These are phyloP conservation scores for cat (Felis catus) DNA, from an alignment of 2,113 vertebrate genomes.

Conservation along the genomic window DNA sequence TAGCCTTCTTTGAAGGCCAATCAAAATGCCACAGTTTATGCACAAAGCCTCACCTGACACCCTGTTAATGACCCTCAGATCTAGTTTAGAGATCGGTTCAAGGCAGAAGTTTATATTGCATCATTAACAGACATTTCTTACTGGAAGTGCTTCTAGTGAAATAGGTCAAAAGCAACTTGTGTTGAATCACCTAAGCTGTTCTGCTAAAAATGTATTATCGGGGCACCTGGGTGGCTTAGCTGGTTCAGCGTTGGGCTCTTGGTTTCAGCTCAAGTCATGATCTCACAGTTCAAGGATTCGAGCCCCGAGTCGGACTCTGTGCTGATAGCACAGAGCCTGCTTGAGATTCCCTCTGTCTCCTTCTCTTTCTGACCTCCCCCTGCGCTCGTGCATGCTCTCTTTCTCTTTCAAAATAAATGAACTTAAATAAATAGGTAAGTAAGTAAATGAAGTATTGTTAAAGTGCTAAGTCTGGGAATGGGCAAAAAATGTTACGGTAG, in stretches of 20 bases:
- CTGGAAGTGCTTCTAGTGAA: not conserved
- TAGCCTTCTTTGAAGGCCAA: not conserved
- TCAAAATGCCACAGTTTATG: not conserved
- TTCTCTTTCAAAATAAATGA: too few species aligned
- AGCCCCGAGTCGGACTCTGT: too few species aligned
- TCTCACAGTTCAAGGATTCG: too few species aligned
- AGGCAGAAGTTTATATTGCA: not conserved
- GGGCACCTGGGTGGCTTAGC: too few species aligned
- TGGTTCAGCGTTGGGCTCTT: too few species aligned
- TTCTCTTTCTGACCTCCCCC: too few species aligned
- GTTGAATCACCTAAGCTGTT: slow-evolving; percentile 14
- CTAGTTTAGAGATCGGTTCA: not conserved
- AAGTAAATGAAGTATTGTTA: too few species aligned
- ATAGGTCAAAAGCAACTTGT: slow-evolving; percentile 13
- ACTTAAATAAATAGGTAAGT: too few species aligned
- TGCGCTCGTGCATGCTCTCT: too few species aligned
- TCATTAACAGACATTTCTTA: not conserved
- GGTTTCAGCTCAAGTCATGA: too few species aligned
- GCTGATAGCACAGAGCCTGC: too few species aligned
- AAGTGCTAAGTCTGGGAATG: not conserved
- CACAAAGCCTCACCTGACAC: not conserved
- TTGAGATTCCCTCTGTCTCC: too few species aligned
- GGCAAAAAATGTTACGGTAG: not conserved
- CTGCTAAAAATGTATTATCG: slow-evolving; percentile 14
- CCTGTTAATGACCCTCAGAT: not conserved